These are phyloP conservation scores for Alaudala cheleensis DNA, from an alignment of 2,113 vertebrate genomes.

Conservation along the genomic window DNA sequence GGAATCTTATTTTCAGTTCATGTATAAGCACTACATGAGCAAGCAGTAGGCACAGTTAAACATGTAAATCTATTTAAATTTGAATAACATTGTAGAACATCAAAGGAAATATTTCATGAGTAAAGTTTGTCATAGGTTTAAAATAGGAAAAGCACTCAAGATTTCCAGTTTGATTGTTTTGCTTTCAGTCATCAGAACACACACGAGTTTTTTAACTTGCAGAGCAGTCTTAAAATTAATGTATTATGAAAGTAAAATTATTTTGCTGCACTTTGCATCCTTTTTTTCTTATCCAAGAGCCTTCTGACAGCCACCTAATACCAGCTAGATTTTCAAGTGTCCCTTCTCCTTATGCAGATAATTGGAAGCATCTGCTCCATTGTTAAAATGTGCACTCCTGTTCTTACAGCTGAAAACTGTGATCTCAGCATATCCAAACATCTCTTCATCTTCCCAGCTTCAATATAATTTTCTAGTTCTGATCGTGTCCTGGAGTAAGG, in stretches of 20 bases:
- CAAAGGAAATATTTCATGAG: background rate
- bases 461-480: background rate
- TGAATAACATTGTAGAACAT: background rate
- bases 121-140: background rate
- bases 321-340: background rate
- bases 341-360: constrained; percentile 2
- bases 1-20: background rate
- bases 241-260: background rate
- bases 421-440: background rate
- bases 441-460: constrained; percentile 1
- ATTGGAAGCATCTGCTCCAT: constrained; percentile 29
- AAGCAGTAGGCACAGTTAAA: background rate
- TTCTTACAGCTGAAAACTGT: constrained; percentile 5
- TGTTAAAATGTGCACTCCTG: background rate
- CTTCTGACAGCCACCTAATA: background rate
- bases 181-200: background rate
- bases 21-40: background rate
- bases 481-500: background rate
- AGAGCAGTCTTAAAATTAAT: background rate
- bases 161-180: background rate
- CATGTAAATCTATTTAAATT: background rate
- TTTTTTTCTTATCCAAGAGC: background rate
- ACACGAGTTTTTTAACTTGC: background rate
- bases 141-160: background rate
- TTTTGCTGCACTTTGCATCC: background rate